These are phyloP conservation scores for Proisotoma minuta DNA, from an alignment of 2,888 invertebrate genomes.

Conservation along the genomic window DNA sequence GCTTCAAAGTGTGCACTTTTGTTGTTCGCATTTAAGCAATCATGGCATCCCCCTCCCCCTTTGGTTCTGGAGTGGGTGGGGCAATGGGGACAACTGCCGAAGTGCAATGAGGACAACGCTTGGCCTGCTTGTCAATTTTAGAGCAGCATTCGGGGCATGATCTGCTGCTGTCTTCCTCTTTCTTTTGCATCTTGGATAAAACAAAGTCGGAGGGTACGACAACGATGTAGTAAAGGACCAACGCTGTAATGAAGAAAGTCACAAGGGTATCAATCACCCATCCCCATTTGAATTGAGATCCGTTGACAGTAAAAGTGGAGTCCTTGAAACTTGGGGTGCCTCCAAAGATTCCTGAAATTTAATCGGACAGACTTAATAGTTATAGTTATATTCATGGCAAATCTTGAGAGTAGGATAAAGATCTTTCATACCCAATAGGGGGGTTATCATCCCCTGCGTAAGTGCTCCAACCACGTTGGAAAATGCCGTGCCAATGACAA, in stretches of 20 bases:
- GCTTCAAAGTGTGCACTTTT: too few species aligned
- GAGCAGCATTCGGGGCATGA: background rate
- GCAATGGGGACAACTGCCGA: background rate
- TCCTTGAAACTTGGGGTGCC: constrained; percentile 3
- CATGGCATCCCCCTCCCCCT: background rate
- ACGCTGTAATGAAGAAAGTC: constrained; percentile 15
- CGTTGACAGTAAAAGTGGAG: constrained; percentile 8
- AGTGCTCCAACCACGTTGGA: constrained; percentile 11
- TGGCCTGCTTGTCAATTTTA: background rate
- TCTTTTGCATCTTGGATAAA: background rate
- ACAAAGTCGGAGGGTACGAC: background rate
- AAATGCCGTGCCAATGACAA: constrained; percentile 16
- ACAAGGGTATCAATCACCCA: constrained; percentile 9
- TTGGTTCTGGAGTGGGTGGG: background rate
- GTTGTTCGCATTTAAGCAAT: background rate
- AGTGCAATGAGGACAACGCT: background rate
- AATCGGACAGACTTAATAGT: too few species aligned
- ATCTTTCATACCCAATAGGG: too few species aligned
- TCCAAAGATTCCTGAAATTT: constrained; percentile 21
- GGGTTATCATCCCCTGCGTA: constrained; percentile 17
- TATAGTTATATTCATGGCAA: too few species aligned
- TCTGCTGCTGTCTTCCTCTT: background rate
- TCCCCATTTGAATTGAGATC: constrained; percentile 11
- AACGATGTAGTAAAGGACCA: constrained; percentile 21
- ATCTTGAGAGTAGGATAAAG: too few species aligned